Percentiles rank a stretch among this genome's conserved stretches.
Conservation (phyloP, 2,888 invertebrate genomes). For the Cheilosia variabilis region DNA sequence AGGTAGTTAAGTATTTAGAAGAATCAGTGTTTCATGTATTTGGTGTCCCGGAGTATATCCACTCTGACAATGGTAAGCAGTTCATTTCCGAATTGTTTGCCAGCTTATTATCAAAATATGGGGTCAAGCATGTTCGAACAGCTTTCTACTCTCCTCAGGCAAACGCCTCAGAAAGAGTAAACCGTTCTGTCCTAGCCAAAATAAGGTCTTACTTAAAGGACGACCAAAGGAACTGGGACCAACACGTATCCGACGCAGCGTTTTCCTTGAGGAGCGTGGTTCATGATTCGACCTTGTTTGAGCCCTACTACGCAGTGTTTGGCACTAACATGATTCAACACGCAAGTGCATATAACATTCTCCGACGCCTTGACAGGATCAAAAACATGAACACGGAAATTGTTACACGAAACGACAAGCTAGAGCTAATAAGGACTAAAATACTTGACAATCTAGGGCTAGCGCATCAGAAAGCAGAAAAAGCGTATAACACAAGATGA, state of each 20-base stretch:
- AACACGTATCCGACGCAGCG: not conserved
- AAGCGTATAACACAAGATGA: too few species aligned
- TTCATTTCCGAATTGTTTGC: conserved; percentile 14
- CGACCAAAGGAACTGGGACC: too few species aligned
- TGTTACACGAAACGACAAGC: not conserved
- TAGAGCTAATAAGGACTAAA: not conserved
- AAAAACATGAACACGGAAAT: not conserved
- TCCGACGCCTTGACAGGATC: not conserved
- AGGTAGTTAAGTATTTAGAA: not conserved
- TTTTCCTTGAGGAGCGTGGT: not conserved
- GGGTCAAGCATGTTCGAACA: conserved; percentile 50
- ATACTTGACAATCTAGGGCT: not conserved
- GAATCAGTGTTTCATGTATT: not conserved
- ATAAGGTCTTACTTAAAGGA: not conserved
- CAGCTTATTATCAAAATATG: conserved; percentile 43
- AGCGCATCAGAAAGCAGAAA: too few species aligned
- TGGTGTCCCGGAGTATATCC: conserved; percentile 3
- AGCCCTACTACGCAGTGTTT: not conserved
- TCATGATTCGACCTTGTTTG: not conserved
- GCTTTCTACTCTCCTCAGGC: conserved; percentile 56
- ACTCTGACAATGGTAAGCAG: not conserved
- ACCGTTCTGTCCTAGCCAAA: not conserved
- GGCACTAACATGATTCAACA: not conserved
- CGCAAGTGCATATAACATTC: not conserved
- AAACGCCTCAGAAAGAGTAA: conserved; percentile 45